phyloP scores from a whole-genome alignment of 2,888 invertebrate species.

The Orthosia cruda region DNA sequence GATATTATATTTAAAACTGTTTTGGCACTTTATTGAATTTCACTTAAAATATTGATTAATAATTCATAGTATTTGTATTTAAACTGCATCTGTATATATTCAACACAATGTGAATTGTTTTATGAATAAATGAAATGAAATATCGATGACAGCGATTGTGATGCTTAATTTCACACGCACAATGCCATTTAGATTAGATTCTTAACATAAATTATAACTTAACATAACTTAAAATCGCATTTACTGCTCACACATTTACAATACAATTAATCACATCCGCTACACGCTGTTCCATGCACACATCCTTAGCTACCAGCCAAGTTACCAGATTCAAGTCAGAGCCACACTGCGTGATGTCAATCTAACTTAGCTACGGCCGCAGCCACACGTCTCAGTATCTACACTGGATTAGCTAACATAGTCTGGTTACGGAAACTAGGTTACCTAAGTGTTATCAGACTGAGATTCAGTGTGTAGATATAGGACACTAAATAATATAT shows the following conservation, averaged over 20 bases:
- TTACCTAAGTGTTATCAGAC: background rate
- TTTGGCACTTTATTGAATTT: too few species aligned
- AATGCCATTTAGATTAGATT: too few species aligned
- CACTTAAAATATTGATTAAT: too few species aligned
- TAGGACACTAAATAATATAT: background rate
- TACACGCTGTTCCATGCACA: background rate
- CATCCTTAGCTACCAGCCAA: background rate
- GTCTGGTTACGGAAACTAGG: slow-evolving; percentile 10
- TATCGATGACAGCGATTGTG: too few species aligned
- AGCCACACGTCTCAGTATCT: background rate
- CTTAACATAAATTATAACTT: too few species aligned
- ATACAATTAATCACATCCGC: background rate
- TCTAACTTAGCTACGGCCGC: slow-evolving; percentile 2
- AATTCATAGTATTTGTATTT: too few species aligned
- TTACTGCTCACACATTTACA: background rate
- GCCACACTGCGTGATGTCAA: slow-evolving; percentile 24
- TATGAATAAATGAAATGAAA: too few species aligned
- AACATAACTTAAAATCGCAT: too few species aligned
- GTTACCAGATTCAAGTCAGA: slow-evolving; percentile 14
- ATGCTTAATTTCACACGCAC: too few species aligned
- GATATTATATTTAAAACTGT: too few species aligned
- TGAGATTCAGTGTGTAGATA: background rate
- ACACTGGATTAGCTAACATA: slow-evolving; percentile 12
- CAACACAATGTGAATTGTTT: too few species aligned
- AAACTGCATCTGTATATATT: too few species aligned